Evolutionary conservation across 1,140 invertebrate genomes (phyloP).

Genomic region (Drosophila persimilis): DNA sequence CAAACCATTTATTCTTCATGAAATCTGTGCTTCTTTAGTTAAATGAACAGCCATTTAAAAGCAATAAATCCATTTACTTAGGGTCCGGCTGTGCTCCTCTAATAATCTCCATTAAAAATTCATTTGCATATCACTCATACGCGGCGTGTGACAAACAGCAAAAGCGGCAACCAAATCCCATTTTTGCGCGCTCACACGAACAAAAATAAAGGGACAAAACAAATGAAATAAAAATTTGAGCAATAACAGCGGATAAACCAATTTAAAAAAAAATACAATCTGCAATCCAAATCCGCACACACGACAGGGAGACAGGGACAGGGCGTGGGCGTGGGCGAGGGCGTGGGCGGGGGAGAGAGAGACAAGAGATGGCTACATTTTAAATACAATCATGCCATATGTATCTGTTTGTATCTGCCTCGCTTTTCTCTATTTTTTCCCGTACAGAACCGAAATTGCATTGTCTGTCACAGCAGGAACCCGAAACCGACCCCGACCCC

Average conservation of each 20-base stretch:
- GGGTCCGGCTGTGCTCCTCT: conserved; percentile 23
- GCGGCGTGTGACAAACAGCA: conserved; percentile 32
- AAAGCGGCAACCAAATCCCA: conserved; percentile 14
- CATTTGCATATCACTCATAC: conserved; percentile 53
- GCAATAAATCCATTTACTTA: conserved; percentile 42
- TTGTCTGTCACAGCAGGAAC: conserved; percentile 26
- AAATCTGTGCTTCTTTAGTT: conserved; percentile 4
- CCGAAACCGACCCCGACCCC: background rate
- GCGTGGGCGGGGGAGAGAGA: background rate
- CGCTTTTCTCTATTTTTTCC: conserved; percentile 16
- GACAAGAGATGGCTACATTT: conserved; percentile 41
- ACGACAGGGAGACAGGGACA: conserved; percentile 22
- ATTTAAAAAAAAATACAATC: conserved; percentile 57
- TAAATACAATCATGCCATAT: conserved; percentile 45
- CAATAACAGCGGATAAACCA: conserved; percentile 50
- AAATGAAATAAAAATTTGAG: conserved; percentile 32
- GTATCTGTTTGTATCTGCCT: conserved; percentile 9
- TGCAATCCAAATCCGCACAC: conserved; percentile 37
- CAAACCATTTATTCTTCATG: too few species aligned
- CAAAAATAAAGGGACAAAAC: conserved; percentile 18
- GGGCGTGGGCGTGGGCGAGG: background rate
- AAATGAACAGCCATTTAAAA: conserved; percentile 16
- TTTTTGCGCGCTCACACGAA: conserved; percentile 12
- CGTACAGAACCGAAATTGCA: conserved; percentile 21
- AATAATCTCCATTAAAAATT: conserved; percentile 40